phyloP scores from a whole-genome alignment of 2,113 vertebrate species.

The Malaclemys terrapin region DNA sequence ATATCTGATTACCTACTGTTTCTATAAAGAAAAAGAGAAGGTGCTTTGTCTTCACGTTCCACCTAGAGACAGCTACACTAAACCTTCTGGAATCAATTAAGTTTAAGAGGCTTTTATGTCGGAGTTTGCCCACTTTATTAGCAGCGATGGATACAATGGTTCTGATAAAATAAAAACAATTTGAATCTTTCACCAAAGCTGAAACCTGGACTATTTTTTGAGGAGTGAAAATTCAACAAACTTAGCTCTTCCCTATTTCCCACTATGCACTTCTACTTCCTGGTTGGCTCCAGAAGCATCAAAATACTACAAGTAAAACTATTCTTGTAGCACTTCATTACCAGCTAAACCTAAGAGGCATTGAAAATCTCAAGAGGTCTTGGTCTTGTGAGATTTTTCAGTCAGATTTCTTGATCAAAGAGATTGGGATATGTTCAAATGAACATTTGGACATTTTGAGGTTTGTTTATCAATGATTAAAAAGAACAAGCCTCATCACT shows the following conservation, averaged over 20 bases:
- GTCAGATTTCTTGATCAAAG: conserved; percentile 31
- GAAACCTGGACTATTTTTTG: background rate
- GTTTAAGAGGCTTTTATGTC: background rate
- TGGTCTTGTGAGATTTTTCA: background rate
- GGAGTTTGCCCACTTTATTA: background rate
- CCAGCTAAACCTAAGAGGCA: background rate
- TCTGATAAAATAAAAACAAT: background rate
- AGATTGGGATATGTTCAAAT: background rate
- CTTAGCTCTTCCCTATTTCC: accelerated
- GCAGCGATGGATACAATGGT: background rate
- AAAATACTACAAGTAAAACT: background rate
- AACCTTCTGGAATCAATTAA: background rate
- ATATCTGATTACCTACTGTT: background rate
- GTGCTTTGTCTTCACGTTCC: background rate
- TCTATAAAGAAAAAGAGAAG: background rate
- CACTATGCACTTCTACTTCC: background rate
- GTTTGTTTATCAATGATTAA: background rate
- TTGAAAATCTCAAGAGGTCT: background rate
- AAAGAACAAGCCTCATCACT: background rate
- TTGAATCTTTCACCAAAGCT: background rate
- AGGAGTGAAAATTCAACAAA: background rate
- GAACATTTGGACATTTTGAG: background rate
- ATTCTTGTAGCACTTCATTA: background rate
- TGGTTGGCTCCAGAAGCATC: background rate
- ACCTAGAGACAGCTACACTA: background rate